These are phyloP conservation scores for Ceyx margarethae DNA, from an alignment of 2,113 vertebrate species.

Conservation along the genomic window DNA sequence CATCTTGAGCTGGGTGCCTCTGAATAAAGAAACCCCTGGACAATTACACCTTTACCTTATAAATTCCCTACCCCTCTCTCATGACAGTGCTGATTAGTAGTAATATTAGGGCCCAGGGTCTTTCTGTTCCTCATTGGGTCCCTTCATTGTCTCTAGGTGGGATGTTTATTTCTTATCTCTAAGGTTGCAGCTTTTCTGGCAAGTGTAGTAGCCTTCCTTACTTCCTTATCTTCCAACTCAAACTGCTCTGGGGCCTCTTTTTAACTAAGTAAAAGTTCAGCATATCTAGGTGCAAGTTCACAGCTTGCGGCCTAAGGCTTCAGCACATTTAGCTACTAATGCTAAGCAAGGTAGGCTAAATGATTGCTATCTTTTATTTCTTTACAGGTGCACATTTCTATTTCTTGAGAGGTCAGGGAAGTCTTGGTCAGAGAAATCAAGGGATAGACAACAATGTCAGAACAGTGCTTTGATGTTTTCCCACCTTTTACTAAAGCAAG, in stretches of 20 bases:
- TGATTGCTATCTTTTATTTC: not conserved
- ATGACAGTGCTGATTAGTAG: not conserved
- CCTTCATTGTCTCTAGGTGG: not conserved
- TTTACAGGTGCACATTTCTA: not conserved
- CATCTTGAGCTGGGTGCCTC: not conserved
- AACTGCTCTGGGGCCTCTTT: not conserved
- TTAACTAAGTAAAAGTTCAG: not conserved
- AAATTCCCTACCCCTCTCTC: not conserved
- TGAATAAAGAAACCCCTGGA: not conserved
- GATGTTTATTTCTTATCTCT: not conserved
- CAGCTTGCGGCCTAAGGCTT: not conserved
- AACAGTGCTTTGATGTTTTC: conserved; percentile 48
- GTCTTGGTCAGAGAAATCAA: conserved; percentile 19
- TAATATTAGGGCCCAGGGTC: not conserved
- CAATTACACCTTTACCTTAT: not conserved
- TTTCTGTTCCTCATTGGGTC: not conserved
- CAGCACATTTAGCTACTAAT: not conserved
- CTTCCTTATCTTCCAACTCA: not conserved
- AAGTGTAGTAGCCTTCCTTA: not conserved
- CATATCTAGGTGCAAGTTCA: not conserved
- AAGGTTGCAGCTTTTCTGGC: not conserved
- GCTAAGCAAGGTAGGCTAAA: not conserved
- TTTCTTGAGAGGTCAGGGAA: not conserved
- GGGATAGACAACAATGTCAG: conserved; percentile 4
- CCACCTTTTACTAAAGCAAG: conserved; percentile 19